Percentiles rank a stretch among this genome's conserved stretches.
Conservation (phyloP, 2,113 vertebrate species). For the Bettongia penicillata region DNA sequence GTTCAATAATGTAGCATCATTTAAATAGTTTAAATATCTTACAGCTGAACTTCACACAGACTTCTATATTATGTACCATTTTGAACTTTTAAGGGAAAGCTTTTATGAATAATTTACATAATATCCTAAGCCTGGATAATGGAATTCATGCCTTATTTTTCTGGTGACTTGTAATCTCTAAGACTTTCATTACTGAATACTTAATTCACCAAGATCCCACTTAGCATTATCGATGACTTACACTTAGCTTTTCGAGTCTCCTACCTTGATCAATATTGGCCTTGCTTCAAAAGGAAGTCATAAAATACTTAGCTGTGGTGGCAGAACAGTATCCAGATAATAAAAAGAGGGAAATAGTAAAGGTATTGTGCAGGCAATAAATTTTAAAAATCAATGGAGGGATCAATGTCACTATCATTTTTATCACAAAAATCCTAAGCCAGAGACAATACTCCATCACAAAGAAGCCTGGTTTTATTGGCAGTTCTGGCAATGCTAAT, state of each 20-base stretch:
- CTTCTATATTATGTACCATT: neutral
- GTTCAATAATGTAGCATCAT: neutral
- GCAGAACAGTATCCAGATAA: conserved; percentile 80
- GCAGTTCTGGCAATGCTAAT: conserved; percentile 89
- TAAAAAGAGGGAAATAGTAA: conserved; percentile 81
- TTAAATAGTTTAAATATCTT: neutral
- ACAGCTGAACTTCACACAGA: accelerated
- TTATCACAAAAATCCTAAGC: conserved; percentile 85
- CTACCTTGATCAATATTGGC: conserved; percentile 84
- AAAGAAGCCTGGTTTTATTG: conserved; percentile 79
- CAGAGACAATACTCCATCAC: conserved; percentile 87
- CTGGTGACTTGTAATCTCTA: neutral
- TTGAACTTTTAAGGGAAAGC: neutral
- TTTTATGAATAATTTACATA: neutral
- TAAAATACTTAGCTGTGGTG: conserved; percentile 81
- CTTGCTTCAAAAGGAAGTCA: conserved; percentile 81
- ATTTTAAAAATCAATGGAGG: conserved; percentile 84
- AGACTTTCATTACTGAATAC: conserved; percentile 28
- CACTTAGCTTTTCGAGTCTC: conserved; percentile 49
- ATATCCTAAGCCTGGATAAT: neutral
- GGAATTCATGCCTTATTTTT: conserved; percentile 1
- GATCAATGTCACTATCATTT: conserved; percentile 87
- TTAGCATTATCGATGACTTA: conserved; percentile 55
- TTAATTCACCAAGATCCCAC: conserved; percentile 1
- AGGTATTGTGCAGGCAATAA: conserved; percentile 79